A percentile compares a stretch with the other conserved stretches of the same genome.
phyloP scores from a whole-genome alignment of 2,113 vertebrate genomes.

The Pomatorhinus ruficollis region DNA sequence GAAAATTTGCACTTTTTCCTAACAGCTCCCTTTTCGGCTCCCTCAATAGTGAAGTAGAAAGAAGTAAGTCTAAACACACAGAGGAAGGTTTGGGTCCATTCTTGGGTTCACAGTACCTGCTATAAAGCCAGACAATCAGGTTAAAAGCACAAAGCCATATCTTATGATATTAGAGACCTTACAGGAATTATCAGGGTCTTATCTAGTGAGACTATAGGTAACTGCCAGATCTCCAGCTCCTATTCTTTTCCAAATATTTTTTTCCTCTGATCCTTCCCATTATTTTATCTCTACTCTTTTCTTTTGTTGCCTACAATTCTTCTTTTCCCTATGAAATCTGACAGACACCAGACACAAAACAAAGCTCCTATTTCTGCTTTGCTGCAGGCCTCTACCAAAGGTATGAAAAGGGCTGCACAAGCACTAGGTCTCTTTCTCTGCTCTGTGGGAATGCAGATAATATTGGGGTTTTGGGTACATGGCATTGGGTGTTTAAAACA shows the following conservation, averaged over 20 bases:
- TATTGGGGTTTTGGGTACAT: not conserved
- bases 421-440: not conserved
- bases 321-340: not conserved
- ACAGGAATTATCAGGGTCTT: not conserved
- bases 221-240: not conserved
- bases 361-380: not conserved
- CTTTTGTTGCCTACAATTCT: not conserved
- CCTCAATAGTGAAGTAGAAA: not conserved
- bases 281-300: not conserved
- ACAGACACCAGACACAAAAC: not conserved
- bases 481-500: slow-evolving; percentile 7
- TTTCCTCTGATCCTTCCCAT: not conserved
- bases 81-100: not conserved
- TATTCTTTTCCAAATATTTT: not conserved
- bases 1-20: not conserved
- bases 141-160: not conserved
- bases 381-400: not conserved
- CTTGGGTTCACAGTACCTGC: not conserved
- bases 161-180: not conserved
- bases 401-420: not conserved
- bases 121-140: not conserved
- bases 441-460: not conserved
- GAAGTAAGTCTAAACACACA: not conserved
- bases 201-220: not conserved
- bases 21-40: not conserved